Conservation (phyloP, 2,797 vertebrate species). For the Arnoldichthys spilopterus region DNA sequence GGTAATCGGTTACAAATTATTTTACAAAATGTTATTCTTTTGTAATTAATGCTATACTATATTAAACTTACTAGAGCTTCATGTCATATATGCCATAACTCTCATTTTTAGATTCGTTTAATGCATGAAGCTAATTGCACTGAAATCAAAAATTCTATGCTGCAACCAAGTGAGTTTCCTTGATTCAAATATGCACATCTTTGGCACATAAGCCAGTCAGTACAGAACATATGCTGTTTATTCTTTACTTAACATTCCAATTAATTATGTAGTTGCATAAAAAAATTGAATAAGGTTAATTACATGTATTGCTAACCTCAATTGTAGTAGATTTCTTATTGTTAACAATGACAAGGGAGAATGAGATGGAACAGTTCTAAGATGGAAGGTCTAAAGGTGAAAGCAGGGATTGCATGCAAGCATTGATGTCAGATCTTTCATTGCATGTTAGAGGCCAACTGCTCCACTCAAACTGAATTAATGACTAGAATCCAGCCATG, state of each 20-base stretch:
- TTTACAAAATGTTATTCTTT: too few relatives aligned
- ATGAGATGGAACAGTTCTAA: background rate
- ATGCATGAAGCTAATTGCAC: too few relatives aligned
- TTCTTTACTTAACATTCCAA: too few relatives aligned
- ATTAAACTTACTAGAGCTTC: too few relatives aligned
- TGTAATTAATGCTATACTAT: too few relatives aligned
- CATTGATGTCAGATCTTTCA: background rate
- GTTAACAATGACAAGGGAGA: background rate
- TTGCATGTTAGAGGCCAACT: constrained; percentile 9
- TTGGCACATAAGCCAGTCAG: too few relatives aligned
- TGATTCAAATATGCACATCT: too few relatives aligned
- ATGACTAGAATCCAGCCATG: constrained; percentile 15
- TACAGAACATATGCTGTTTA: too few relatives aligned
- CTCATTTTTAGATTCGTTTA: too few relatives aligned
- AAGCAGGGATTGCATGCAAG: background rate
- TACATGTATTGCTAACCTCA: background rate
- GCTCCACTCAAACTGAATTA: constrained; percentile 12
- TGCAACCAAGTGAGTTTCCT: too few relatives aligned
- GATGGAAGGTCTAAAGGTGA: constrained; percentile 1
- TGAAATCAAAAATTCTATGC: too few relatives aligned
- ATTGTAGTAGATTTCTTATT: background rate
- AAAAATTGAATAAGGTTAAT: background rate
- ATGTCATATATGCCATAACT: too few relatives aligned
- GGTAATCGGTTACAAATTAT: background rate
- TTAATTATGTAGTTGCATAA: background rate